Evolutionary conservation across 2,888 invertebrate species (phyloP).

Genomic region (Dendrolimus houi): DNA sequence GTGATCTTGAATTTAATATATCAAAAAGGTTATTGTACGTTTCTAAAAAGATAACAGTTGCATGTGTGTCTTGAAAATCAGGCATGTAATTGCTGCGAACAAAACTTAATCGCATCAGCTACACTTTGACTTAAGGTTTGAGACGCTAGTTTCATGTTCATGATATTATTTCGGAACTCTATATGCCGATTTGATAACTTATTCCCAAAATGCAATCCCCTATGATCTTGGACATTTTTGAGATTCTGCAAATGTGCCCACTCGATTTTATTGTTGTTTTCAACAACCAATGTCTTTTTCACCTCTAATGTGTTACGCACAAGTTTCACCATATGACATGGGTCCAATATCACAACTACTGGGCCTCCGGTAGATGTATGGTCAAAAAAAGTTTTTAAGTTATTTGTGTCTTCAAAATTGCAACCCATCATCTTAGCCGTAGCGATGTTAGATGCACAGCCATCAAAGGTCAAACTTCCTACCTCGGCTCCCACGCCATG

Average conservation of each 20-base stretch:
- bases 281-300: not conserved
- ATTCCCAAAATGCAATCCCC: not conserved
- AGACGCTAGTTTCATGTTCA: no score
- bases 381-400: not conserved
- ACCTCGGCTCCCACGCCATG: conserved; percentile 7
- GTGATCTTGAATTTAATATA: conserved; percentile 4
- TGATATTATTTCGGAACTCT: not conserved
- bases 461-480: conserved; percentile 13
- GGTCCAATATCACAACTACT: not conserved
- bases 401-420: not conserved
- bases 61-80: no score
- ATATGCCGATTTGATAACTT: not conserved
- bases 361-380: not conserved
- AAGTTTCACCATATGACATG: not conserved
- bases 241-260: not conserved
- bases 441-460: conserved; percentile 11
- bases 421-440: conserved; percentile 6
- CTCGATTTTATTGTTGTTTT: not conserved
- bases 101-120: no score
- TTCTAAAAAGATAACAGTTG: conserved; percentile 1
- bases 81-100: no score
- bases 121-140: no score
- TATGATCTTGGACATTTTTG: not conserved
- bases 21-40: conserved; percentile 7
- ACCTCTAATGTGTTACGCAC: not conserved